These are phyloP conservation scores for Anas bahamensis DNA, from an alignment of 2,797 vertebrate species.

Conservation along the genomic window DNA sequence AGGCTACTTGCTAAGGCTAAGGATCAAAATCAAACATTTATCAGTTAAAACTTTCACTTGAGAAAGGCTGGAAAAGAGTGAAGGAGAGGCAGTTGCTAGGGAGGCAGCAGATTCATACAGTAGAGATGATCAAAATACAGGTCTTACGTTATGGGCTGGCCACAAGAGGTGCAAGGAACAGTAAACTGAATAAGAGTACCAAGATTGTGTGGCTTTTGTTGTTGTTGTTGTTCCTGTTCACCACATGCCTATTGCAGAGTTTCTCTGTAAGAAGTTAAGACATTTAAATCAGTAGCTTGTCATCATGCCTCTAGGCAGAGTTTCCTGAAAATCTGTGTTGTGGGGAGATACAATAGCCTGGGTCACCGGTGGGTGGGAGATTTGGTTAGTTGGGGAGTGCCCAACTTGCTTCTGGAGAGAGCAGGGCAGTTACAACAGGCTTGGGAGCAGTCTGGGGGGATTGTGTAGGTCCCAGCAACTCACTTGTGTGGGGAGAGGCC, in stretches of 20 bases:
- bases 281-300: not conserved
- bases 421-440: not conserved
- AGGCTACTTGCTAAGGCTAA: not conserved
- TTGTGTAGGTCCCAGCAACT: not conserved
- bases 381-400: not conserved
- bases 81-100: not conserved
- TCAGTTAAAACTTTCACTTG: not conserved
- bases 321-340: not conserved
- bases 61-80: not conserved
- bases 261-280: not conserved
- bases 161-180: not conserved
- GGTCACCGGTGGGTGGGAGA: not conserved
- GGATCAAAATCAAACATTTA: not conserved
- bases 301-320: not conserved
- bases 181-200: not conserved
- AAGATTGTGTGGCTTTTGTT: not conserved
- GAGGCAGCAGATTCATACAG: not conserved
- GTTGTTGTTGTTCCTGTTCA: not conserved
- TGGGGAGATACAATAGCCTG: not conserved
- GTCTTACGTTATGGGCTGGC: not conserved
- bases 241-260: not conserved
- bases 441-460: not conserved
- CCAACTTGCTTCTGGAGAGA: not conserved
- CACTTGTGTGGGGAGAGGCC: not conserved
- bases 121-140: not conserved